Evolutionary conservation across 1,140 invertebrate genomes (phyloP).

Genomic region (Agraylea sexmaculata): DNA sequence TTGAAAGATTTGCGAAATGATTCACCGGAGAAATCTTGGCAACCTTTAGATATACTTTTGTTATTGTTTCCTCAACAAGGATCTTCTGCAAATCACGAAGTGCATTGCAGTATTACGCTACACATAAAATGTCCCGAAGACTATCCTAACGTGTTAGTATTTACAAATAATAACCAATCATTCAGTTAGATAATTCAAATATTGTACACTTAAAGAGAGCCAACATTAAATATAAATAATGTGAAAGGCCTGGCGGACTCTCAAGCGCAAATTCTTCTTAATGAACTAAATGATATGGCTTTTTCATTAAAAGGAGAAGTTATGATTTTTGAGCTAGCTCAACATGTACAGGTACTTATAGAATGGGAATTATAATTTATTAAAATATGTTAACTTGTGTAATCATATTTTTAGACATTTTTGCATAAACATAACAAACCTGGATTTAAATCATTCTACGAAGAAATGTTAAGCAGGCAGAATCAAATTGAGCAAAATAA

Average conservation of each 20-base stretch:
- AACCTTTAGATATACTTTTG: slow-evolving; percentile 53
- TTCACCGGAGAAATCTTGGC: slow-evolving; percentile 40
- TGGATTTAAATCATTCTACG: slow-evolving; percentile 63
- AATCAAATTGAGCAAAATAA: slow-evolving; percentile 47
- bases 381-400: slow-evolving; percentile 1
- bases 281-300: slow-evolving; percentile 45
- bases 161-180: slow-evolving; percentile 12
- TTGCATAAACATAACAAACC: slow-evolving; percentile 62
- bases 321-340: slow-evolving; percentile 64
- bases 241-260: slow-evolving; percentile 56
- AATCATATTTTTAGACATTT: slow-evolving; percentile 40
- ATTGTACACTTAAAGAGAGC: slow-evolving; percentile 29
- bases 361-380: slow-evolving; percentile 6
- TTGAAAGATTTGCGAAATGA: slow-evolving; percentile 43
- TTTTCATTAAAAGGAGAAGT: slow-evolving; percentile 52
- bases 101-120: slow-evolving; percentile 55
- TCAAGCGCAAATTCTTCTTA: slow-evolving; percentile 41
- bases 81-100: slow-evolving; percentile 44
- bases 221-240: slow-evolving; percentile 46
- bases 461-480: slow-evolving; percentile 65
- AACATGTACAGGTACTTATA: slow-evolving; percentile 43
- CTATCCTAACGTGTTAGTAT: slow-evolving; percentile 61
- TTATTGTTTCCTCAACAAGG: slow-evolving; percentile 55
- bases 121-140: slow-evolving; percentile 50
- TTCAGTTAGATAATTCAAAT: slow-evolving; percentile 18